These are phyloP conservation scores for Drosophila neocordata DNA, from an alignment of 1,140 invertebrate species.

Conservation along the genomic window DNA sequence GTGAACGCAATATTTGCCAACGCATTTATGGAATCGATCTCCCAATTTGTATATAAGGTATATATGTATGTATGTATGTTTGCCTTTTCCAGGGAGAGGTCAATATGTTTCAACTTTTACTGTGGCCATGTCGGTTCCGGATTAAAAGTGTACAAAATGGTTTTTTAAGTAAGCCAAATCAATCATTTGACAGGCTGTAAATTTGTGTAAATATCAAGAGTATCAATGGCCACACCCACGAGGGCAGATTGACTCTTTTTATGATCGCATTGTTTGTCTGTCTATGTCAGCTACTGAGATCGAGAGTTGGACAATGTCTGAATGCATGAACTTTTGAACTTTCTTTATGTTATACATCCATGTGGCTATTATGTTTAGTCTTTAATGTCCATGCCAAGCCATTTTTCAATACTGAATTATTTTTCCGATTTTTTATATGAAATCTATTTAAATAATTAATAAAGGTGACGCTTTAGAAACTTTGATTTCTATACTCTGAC, in stretches of 20 bases:
- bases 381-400: conserved; percentile 53
- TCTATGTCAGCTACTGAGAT: conserved; percentile 45
- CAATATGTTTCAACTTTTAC: conserved; percentile 31
- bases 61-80: conserved; percentile 8
- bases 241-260: conserved; percentile 24
- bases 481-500: conserved; percentile 30
- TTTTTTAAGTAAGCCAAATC: conserved; percentile 77
- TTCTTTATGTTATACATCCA: conserved; percentile 9
- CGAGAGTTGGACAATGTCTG: conserved; percentile 35
- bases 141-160: conserved; percentile 58
- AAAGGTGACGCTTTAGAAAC: conserved; percentile 37
- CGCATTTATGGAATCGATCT: conserved; percentile 65
- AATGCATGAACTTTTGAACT: conserved; percentile 58
- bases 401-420: conserved; percentile 37
- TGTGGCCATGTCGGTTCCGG: conserved; percentile 51
- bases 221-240: conserved; percentile 47
- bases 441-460: conserved; percentile 35
- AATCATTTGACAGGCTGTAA: conserved; percentile 72
- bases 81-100: conserved; percentile 17
- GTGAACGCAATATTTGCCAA: conserved; percentile 60
- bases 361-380: conserved; percentile 38
- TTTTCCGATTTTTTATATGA: conserved; percentile 25
- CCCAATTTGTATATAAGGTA: conserved; percentile 26
- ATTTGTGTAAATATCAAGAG: conserved; percentile 41
- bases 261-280: conserved; percentile 46